These are phyloP conservation scores for Gallinago media DNA, from an alignment of 2,113 vertebrate genomes.

Conservation along the genomic window DNA sequence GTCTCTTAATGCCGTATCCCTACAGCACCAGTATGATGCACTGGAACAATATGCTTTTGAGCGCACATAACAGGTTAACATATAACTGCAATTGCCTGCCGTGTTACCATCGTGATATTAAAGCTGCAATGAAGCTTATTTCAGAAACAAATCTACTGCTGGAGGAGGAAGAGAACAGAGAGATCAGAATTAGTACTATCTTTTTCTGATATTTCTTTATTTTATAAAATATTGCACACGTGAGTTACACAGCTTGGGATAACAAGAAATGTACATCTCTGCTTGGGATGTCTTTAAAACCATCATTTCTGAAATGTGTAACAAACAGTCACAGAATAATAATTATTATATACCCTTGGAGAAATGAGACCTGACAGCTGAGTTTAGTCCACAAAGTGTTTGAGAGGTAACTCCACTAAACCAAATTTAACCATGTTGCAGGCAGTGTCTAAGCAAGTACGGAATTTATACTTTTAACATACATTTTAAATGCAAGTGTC, in stretches of 20 bases:
- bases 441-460: background rate
- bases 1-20: background rate
- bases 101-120: background rate
- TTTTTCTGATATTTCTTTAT: background rate
- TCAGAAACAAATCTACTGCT: background rate
- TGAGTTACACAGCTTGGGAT: background rate
- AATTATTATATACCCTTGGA: background rate
- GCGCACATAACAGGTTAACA: background rate
- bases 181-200: background rate
- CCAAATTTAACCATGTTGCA: background rate
- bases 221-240: slow-evolving; percentile 53
- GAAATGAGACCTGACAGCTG: background rate
- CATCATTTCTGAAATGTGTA: background rate
- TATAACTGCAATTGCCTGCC: background rate
- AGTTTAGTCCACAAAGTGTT: background rate
- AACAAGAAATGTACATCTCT: background rate
- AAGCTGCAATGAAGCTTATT: background rate
- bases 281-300: background rate
- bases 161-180: background rate
- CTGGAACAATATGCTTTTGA: background rate
- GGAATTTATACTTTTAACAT: background rate
- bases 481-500: background rate
- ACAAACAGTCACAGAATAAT: background rate
- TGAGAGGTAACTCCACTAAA: background rate
- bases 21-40: background rate